phyloP scores from a whole-genome alignment of 2,888 invertebrate genomes.

The Chymomyza amoena region DNA sequence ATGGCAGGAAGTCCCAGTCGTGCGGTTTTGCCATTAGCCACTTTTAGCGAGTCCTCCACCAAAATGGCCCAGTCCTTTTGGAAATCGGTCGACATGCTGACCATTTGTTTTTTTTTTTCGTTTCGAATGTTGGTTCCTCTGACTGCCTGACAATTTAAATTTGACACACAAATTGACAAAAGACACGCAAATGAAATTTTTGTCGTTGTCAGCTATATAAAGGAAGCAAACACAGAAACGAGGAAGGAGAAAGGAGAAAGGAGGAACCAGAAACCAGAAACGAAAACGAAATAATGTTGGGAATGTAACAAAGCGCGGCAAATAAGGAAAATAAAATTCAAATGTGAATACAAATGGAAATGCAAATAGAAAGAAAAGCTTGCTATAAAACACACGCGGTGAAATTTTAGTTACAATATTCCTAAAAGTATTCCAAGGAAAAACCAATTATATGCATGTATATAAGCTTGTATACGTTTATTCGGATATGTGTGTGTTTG shows the following conservation, averaged over 20 bases:
- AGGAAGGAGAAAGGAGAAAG: background rate
- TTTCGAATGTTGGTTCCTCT: background rate
- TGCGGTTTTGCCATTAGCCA: background rate
- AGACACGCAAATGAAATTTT: slow-evolving; percentile 7
- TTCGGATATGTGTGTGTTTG: background rate
- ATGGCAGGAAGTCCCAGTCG: background rate
- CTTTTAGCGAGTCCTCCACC: background rate
- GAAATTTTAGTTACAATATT: background rate
- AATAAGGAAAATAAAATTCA: background rate
- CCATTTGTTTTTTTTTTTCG: background rate
- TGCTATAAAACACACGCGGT: background rate
- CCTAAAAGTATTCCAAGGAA: background rate
- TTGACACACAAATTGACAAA: slow-evolving; percentile 7
- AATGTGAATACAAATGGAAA: background rate
- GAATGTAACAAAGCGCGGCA: background rate
- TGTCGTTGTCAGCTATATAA: background rate
- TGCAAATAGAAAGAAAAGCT: background rate
- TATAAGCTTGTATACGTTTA: background rate
- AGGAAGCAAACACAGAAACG: background rate
- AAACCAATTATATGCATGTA: background rate
- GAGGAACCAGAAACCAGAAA: background rate
- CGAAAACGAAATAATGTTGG: background rate
- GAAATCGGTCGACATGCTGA: background rate
- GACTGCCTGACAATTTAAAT: slow-evolving; percentile 3
- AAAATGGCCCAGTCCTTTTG: background rate